Evolutionary conservation across 1,140 invertebrate species (phyloP).

Genomic region (Drosophila kurseongensis): DNA sequence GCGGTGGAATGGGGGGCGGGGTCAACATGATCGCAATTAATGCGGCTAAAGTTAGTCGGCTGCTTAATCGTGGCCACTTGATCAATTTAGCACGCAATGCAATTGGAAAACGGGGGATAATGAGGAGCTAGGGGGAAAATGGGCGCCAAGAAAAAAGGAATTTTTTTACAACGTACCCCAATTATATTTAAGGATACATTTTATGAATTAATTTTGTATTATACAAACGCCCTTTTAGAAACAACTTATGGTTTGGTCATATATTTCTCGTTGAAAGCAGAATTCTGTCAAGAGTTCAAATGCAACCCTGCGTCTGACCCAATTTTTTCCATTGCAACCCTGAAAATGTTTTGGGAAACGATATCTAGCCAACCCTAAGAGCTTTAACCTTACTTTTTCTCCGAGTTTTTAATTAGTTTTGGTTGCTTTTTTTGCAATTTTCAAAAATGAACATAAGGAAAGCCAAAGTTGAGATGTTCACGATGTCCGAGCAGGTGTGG

Average conservation of each 20-base stretch:
- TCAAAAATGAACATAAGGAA: background rate
- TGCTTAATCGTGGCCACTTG: conserved; percentile 42
- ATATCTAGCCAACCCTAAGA: background rate
- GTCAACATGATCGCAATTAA: conserved; percentile 77
- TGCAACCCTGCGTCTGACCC: background rate
- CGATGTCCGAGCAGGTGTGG: conserved; percentile 3
- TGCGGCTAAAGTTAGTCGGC: conserved; percentile 43
- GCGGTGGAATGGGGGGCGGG: conserved; percentile 3
- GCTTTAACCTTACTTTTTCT: background rate
- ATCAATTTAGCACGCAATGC: conserved; percentile 64
- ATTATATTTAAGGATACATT: too few species aligned
- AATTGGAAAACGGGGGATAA: background rate
- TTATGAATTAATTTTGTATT: too few species aligned
- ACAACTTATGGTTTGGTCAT: too few species aligned
- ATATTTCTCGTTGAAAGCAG: background rate
- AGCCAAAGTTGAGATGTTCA: background rate
- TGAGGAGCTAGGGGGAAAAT: background rate
- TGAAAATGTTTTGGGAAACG: background rate
- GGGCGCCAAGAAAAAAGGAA: too few species aligned
- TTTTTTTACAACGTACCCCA: too few species aligned
- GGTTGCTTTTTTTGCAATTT: background rate
- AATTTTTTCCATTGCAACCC: background rate
- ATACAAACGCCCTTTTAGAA: too few species aligned
- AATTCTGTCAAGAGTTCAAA: background rate
- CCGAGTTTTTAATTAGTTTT: background rate